Percentiles rank a stretch among this genome's conserved stretches.
These are phyloP conservation scores for Pachyseris speciosa DNA, from an alignment of 64 coral and sea anemone genomes.

Conservation along the genomic window DNA sequence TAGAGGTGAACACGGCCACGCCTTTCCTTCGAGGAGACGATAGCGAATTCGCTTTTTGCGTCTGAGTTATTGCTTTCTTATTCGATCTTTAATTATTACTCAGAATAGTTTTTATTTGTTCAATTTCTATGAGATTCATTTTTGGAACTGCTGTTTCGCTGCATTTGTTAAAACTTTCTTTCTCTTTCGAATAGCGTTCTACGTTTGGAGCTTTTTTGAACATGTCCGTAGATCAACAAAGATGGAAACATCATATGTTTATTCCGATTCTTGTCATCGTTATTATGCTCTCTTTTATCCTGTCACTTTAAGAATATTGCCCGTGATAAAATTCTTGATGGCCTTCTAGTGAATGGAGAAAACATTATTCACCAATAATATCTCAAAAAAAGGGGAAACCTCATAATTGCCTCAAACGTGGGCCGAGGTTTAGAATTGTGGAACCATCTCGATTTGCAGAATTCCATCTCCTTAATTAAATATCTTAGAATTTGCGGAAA, in stretches of 20 bases:
- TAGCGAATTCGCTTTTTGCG: no score
- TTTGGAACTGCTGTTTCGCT: no score
- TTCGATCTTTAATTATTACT: no score
- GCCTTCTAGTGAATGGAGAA: background rate
- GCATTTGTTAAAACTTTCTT: no score
- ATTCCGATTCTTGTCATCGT: conserved; percentile 1
- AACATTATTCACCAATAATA: conserved; percentile 18
- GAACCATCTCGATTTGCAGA: conserved; percentile 24
- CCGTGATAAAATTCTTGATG: conserved; percentile 5
- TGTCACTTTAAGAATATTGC: background rate
- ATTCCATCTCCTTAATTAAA: conserved; percentile 40
- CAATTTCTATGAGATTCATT: no score
- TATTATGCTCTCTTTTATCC: background rate
- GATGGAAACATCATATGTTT: conserved; percentile 7
- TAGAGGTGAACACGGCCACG: no score
- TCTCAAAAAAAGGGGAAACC: background rate
- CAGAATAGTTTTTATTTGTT: no score
- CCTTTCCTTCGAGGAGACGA: no score
- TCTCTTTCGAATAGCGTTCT: background rate
- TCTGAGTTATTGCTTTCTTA: no score
- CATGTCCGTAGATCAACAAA: no score
- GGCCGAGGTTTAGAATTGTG: background rate
- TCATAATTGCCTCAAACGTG: conserved; percentile 10
- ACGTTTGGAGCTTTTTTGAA: background rate
- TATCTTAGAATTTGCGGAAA: conserved; percentile 49